Base-by-base conservation (phyloP, 2,888 invertebrate genomes). In the Hofmannophila pseudospretella region DNA sequence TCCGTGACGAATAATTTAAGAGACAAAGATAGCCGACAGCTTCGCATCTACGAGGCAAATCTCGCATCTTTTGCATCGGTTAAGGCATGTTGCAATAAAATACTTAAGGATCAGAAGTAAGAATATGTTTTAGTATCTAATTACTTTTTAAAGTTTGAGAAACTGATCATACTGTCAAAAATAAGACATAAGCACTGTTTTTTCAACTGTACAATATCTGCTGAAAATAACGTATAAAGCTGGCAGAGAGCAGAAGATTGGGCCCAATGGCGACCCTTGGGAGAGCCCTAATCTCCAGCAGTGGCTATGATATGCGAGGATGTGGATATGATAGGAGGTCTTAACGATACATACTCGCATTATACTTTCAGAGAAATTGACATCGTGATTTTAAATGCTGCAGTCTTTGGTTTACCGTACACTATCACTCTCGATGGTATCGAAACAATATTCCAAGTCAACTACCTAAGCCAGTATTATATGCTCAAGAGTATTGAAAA, bases 391-490 rank as follows among this genome's bases (percentile, higher is more conserved):
- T 72, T 95, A 44, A 96, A 96, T 68, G 96, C 96, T 27, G 96
- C 91, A 2, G 92, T 95, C 1, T 94, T 95, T 73, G 94, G 91
- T 1, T 63, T 93, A 40, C 92, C 94, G 0, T 92, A 92, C 79
- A 87, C 89, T 0, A 72, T 91, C 36, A 95, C 95, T 0, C 88
- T 89, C 47, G 95, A 96, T 69, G 91, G 91, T 12, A 88, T 92
- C 48, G 96, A 96, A 78, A 91, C 90, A 29, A 92, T 90, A 39
- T 95, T 95, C 67, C 95, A 96, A 90, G 94, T 97, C 0, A 97
- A 96, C 70, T 94, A 95, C 78, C 79, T 97, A 46, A 91, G 93
- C 14, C 95, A 95, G 60, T 91, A 91, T 58, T 93, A 94, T 64
- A 77, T 98, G 39, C 91, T 95, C 0, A 78, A 92, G 42, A 86